Percentiles rank a stretch among this genome's conserved stretches.
phyloP scores from a whole-genome alignment of 2,113 vertebrate species.

The Nansenia antarctica region DNA sequence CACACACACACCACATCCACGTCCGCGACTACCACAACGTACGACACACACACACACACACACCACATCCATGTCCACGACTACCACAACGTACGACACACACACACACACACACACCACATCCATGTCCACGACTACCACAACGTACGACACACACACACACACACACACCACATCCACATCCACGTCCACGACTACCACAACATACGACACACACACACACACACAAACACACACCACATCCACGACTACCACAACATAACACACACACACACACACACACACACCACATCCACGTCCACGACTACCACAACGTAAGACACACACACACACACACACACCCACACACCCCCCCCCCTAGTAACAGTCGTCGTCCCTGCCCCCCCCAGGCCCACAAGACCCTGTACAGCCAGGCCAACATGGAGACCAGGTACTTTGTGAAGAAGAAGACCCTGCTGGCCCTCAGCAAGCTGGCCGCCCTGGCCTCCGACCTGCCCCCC shows the following conservation, averaged over 20 bases:
- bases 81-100: no score
- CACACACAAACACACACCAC: not conserved
- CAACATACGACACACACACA: constrained; percentile 73
- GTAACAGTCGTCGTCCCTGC: not conserved
- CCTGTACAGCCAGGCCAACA: constrained; percentile 84
- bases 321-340: constrained; percentile 69
- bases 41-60: constrained; percentile 22
- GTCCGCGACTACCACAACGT: constrained; percentile 89
- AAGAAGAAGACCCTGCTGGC: constrained; percentile 97
- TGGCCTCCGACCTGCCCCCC: constrained; percentile 86
- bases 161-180: constrained; percentile 77
- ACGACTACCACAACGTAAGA: no score
- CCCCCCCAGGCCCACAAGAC: constrained; percentile 85
- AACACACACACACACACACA: no score
- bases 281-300: no score
- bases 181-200: constrained; percentile 88
- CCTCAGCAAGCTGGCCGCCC: constrained; percentile 89
- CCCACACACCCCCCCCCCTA: constrained; percentile 50
- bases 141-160: constrained; percentile 54
- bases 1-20: constrained; percentile 87
- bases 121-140: no score
- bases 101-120: no score
- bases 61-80: no score
- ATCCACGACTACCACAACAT: no score
- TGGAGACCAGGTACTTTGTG: constrained; percentile 88